A percentile compares a stretch with the other conserved stretches of the same genome.
Conservation (phyloP, 2,113 vertebrate species). For the Chiloscyllium plagiosum region DNA sequence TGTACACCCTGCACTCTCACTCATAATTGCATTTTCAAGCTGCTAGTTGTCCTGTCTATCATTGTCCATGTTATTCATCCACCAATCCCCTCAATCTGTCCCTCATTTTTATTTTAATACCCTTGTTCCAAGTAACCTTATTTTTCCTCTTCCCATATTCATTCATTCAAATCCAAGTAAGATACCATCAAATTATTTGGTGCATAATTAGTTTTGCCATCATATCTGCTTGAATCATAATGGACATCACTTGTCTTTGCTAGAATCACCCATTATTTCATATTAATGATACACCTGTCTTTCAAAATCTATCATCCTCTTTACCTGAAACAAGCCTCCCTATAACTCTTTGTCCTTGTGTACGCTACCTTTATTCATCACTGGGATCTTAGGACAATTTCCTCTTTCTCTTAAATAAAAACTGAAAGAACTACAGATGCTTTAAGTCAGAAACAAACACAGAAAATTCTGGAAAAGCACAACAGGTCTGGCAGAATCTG, state of each 20-base stretch:
- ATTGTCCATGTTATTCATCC: neutral
- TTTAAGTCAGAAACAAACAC: too few relatives aligned
- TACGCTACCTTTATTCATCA: neutral
- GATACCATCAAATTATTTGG: neutral
- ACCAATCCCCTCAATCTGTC: neutral
- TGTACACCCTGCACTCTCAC: neutral
- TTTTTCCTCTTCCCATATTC: neutral
- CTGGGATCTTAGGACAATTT: neutral
- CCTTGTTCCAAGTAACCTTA: neutral
- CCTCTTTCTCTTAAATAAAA: neutral
- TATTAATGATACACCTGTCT: neutral
- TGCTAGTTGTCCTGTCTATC: neutral
- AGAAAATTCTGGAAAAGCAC: too few relatives aligned
- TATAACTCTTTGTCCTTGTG: too few relatives aligned
- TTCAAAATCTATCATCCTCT: too few relatives aligned
- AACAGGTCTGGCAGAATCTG: too few relatives aligned
- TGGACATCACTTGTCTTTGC: neutral
- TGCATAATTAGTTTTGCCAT: neutral
- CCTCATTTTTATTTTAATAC: neutral
- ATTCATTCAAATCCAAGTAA: neutral
- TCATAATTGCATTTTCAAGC: neutral
- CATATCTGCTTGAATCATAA: neutral
- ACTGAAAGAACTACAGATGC: too few relatives aligned
- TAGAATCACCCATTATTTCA: neutral
- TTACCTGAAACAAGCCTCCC: neutral